These are phyloP conservation scores for Tortricodes alternella DNA, from an alignment of 2,888 invertebrate genomes.

Conservation along the genomic window DNA sequence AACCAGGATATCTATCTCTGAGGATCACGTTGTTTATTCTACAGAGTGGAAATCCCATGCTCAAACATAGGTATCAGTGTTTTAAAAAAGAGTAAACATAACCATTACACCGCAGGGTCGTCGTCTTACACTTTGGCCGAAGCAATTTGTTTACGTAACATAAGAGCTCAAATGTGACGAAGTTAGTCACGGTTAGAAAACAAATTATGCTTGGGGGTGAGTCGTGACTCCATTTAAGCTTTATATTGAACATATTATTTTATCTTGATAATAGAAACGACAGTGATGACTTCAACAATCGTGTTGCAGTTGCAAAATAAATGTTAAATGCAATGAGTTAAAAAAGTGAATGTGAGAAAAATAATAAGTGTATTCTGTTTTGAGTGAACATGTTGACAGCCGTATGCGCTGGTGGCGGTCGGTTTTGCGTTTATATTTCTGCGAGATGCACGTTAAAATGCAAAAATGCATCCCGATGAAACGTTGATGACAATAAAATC, in stretches of 20 bases:
- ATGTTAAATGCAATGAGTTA: slow-evolving; percentile 24
- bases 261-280: not conserved
- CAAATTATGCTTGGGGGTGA: not conserved
- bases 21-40: slow-evolving; percentile 8
- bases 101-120: not conserved
- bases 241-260: not conserved
- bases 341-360: slow-evolving; percentile 1
- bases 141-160: not conserved
- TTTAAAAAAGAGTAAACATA: slow-evolving; percentile 12
- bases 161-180: not conserved
- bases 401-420: slow-evolving; percentile 34
- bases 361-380: slow-evolving; percentile 30
- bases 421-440: slow-evolving; percentile 38
- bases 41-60: slow-evolving; percentile 14
- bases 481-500: slow-evolving; percentile 46
- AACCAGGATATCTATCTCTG: not conserved
- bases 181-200: not conserved
- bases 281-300: not conserved
- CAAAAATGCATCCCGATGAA: slow-evolving; percentile 47
- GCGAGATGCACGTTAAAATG: slow-evolving; percentile 42
- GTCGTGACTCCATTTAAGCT: not conserved
- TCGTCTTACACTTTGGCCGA: not conserved
- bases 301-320: not conserved
- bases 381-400: slow-evolving; percentile 41
- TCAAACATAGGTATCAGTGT: slow-evolving; percentile 3